phyloP scores from a whole-genome alignment of 2,888 invertebrate genomes.

The Galerucella pusilla region DNA sequence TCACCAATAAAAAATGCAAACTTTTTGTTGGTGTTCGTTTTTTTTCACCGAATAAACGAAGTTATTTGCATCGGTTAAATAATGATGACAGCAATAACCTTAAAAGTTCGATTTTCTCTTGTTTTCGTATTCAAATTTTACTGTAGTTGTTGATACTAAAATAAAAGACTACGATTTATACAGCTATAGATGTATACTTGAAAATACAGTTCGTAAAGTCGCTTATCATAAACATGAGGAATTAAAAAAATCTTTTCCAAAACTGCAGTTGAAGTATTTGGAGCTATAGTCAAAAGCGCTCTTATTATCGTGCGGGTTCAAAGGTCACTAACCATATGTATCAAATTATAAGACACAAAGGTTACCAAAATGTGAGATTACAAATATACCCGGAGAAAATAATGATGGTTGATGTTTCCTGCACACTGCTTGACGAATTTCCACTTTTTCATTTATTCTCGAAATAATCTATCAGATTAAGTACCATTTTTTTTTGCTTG shows the following conservation, averaged over 20 bases:
- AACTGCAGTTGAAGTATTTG: too few relatives aligned
- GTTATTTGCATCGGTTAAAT: background rate
- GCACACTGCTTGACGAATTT: too few relatives aligned
- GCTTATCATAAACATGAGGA: background rate
- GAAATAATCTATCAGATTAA: too few relatives aligned
- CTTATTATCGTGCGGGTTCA: too few relatives aligned
- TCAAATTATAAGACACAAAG: too few relatives aligned
- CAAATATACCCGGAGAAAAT: too few relatives aligned
- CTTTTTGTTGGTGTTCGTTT: background rate
- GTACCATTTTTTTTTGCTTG: too few relatives aligned
- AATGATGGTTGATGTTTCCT: too few relatives aligned
- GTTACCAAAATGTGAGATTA: too few relatives aligned
- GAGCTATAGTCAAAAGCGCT: too few relatives aligned
- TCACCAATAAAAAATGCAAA: background rate
- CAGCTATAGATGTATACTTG: background rate
- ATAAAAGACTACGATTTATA: background rate
- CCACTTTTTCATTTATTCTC: too few relatives aligned
- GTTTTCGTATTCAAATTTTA: constrained; percentile 2
- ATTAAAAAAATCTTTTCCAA: background rate
- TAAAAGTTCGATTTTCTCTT: background rate
- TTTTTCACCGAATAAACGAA: background rate
- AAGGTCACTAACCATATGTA: too few relatives aligned
- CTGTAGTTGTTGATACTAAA: background rate
- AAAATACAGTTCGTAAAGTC: background rate
- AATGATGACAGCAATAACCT: background rate